Percentiles rank a stretch among this genome's conserved stretches.
phyloP scores from a whole-genome alignment of 2,797 vertebrate species.

The Rousettus madagascariensis region DNA sequence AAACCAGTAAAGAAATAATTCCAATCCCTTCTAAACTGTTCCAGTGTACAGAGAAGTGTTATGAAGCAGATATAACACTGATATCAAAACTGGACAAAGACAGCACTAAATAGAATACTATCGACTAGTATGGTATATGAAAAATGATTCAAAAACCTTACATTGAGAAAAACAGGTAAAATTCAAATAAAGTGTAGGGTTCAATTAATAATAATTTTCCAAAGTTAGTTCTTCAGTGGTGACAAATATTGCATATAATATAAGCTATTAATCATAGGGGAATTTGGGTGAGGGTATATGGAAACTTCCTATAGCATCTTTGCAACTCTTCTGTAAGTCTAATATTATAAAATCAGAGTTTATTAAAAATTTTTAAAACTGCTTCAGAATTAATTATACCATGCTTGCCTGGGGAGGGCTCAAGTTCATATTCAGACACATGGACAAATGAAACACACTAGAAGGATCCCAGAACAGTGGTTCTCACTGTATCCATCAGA shows the following conservation, averaged over 20 bases:
- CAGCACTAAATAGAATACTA: not conserved
- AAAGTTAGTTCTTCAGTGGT: not conserved
- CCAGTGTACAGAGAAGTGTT: not conserved
- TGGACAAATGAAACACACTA: not conserved
- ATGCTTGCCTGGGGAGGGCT: not conserved
- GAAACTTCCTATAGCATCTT: not conserved
- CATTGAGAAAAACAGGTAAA: not conserved
- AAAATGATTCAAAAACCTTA: not conserved
- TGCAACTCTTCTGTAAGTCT: not conserved
- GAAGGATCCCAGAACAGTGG: not conserved
- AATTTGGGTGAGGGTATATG: not conserved
- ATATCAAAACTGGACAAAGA: not conserved
- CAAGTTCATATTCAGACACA: not conserved
- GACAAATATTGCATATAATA: not conserved
- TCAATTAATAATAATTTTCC: not conserved
- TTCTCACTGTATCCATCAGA: not conserved
- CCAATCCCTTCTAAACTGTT: not conserved
- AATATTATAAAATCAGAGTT: slow-evolving; percentile 1
- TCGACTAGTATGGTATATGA: not conserved
- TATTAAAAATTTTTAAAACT: not conserved
- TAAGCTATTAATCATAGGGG: not conserved
- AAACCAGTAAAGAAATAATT: not conserved
- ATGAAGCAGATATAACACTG: not conserved
- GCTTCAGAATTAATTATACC: not conserved
- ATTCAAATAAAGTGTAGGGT: not conserved